A percentile compares a stretch with the other conserved stretches of the same genome.
These are phyloP conservation scores for Philaethria dido DNA, from an alignment of 2,888 invertebrate species.

Conservation along the genomic window DNA sequence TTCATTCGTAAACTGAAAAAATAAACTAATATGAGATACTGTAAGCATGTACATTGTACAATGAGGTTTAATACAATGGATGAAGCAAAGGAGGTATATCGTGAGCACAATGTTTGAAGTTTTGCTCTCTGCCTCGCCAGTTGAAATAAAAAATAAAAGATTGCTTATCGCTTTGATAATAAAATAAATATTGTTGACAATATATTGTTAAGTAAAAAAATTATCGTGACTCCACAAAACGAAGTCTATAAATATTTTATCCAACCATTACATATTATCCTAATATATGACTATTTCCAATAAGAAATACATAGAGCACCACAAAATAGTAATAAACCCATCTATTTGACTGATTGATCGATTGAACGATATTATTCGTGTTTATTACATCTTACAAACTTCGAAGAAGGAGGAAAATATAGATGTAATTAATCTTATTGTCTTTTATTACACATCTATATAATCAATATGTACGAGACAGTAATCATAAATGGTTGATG, in stretches of 20 bases:
- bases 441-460: not conserved
- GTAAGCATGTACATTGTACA: not conserved
- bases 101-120: not conserved
- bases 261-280: slow-evolving; percentile 13
- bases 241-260: not conserved
- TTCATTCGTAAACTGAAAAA: not conserved
- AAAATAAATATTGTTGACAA: not conserved
- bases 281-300: not conserved
- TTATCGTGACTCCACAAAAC: not conserved
- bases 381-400: slow-evolving; percentile 31
- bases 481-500: not conserved
- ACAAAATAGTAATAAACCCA: slow-evolving; percentile 27
- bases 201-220: not conserved
- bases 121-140: not conserved
- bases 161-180: not conserved
- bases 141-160: not conserved
- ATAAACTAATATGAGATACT: not conserved
- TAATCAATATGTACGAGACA: not conserved
- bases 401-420: slow-evolving; percentile 11
- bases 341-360: slow-evolving; percentile 29
- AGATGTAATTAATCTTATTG: not conserved
- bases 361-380: slow-evolving; percentile 24
- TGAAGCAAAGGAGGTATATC: not conserved
- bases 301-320: slow-evolving; percentile 6
- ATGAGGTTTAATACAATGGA: not conserved